A percentile compares a stretch with the other conserved stretches of the same genome.
Conservation (phyloP, 2,797 vertebrate genomes). For the Aldrovandia affinis region DNA sequence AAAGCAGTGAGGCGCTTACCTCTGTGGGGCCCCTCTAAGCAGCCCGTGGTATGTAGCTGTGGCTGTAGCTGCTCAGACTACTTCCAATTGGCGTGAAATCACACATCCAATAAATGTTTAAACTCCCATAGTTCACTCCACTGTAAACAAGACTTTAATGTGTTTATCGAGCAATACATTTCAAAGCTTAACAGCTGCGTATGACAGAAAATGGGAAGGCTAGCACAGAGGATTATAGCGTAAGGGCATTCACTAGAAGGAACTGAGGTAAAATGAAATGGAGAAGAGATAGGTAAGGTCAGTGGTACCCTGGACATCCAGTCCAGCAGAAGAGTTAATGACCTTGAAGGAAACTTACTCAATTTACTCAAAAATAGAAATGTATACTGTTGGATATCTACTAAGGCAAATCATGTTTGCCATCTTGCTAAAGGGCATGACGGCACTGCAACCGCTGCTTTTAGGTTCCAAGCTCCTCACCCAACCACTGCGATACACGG, state of each 20-base stretch:
- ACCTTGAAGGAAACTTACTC: neutral
- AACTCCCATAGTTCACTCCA: conserved; percentile 48
- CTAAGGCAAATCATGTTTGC: too few relatives aligned
- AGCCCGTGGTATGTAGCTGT: conserved; percentile 26
- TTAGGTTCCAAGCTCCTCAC: too few relatives aligned
- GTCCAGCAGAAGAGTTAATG: neutral
- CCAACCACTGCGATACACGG: too few relatives aligned
- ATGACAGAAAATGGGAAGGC: conserved; percentile 48
- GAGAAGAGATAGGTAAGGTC: neutral
- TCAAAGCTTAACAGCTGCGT: conserved; percentile 52
- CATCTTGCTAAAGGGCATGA: too few relatives aligned
- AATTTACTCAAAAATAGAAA: neutral
- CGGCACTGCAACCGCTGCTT: too few relatives aligned
- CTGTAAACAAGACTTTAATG: conserved; percentile 60
- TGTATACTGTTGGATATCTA: too few relatives aligned
- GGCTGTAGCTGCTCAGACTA: conserved; percentile 35
- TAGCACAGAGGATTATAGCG: conserved; percentile 15
- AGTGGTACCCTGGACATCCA: too few relatives aligned
- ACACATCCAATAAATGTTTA: conserved; percentile 49
- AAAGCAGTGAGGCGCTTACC: neutral
- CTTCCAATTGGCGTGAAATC: conserved; percentile 43
- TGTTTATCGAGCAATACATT: conserved; percentile 58
- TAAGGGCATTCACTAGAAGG: neutral
- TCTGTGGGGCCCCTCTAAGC: conserved; percentile 27
- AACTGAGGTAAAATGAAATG: conserved; percentile 25